Percentiles rank a stretch among this genome's conserved stretches.
phyloP scores from a whole-genome alignment of 2,888 invertebrate genomes.

The Zaprionus lineosus region DNA sequence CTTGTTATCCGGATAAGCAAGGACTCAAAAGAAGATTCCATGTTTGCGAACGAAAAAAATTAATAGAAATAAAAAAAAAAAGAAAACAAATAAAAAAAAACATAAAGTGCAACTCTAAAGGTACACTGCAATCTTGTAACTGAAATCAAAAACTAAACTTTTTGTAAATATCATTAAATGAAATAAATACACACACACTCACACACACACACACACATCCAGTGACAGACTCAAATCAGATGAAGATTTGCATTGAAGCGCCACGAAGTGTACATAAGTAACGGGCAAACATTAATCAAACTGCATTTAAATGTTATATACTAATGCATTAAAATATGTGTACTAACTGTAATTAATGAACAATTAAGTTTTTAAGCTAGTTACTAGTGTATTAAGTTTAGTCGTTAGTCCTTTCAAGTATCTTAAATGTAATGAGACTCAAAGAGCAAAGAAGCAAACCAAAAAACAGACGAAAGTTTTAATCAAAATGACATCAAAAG shows the following conservation, averaged over 20 bases:
- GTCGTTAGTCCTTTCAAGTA: conserved; percentile 23
- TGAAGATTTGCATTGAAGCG: conserved; percentile 27
- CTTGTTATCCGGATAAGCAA: conserved; percentile 4
- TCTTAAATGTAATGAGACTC: conserved; percentile 26
- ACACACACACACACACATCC: background rate
- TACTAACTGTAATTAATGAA: conserved; percentile 53
- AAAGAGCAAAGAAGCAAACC: conserved; percentile 17
- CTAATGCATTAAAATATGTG: too few relatives aligned
- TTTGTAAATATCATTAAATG: conserved; percentile 47
- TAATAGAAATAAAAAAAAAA: background rate
- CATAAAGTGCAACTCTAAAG: conserved; percentile 20
- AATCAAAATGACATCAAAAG: background rate
- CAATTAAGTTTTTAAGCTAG: conserved; percentile 41
- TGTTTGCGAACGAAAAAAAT: too few relatives aligned
- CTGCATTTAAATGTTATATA: conserved; percentile 73
- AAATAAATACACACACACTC: conserved; percentile 9
- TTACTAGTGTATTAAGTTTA: conserved; percentile 36
- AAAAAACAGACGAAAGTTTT: conserved; percentile 3
- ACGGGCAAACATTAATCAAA: conserved; percentile 72
- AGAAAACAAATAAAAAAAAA: background rate
- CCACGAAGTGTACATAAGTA: conserved; percentile 65
- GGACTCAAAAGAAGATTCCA: too few relatives aligned
- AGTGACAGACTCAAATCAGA: conserved; percentile 9
- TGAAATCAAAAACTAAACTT: conserved; percentile 64
- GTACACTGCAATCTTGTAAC: conserved; percentile 62